Base-by-base conservation (phyloP, 1,140 invertebrate species). In the Lucilia sericata region DNA sequence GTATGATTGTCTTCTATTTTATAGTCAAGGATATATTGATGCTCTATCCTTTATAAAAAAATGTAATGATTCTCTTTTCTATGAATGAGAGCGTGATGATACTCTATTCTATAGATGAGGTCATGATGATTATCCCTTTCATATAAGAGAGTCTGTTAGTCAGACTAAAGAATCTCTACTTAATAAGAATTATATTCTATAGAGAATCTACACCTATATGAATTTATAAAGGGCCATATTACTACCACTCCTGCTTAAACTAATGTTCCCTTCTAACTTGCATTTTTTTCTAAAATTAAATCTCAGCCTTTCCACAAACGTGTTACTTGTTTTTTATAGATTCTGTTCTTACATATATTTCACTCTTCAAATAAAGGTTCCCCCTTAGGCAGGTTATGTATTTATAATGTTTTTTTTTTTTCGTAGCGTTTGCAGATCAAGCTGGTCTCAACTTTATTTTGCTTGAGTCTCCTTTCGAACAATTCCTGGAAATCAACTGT, bases 401-500 rank as follows among this genome's bases (percentile, higher is more conserved):
- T 25, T 10, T 51, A 42, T 42, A 42, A 42, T 51, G 42, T 21
- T 21, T 12, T 25, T 19, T 80, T 49, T 80, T 80, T 51, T 49
- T 21, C n/a, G n/a, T 65, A 5, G 17, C 19, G 17, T 49, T 51
- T 80, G 75, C 8, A 47, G 36, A 7, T n/a, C 10, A 17, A n/a
- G 36, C 34, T 75, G 74, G 14, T 78, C 19, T 80, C n/a, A 19
- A 80, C 76, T 51, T 19, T 80, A 49, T 70, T 19, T 70, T 70
- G 14, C 65, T 25, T 70, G 65, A 60, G 14, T 60, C 65, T 70
- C 65, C 21, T 70, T 70, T 9, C 3, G 19, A 10, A 80, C 42
- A 80, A 80, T 80, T 80, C 76, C 76, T 80, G 76, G 76, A 80
- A 80, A 21, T 80, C n/a, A 80, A 80, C 76, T 80, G 76, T 80